Evolutionary conservation across 2,888 invertebrate species (phyloP), one percentile per base, ranked within the genome.

Genomic region (Apantesis nais): DNA sequence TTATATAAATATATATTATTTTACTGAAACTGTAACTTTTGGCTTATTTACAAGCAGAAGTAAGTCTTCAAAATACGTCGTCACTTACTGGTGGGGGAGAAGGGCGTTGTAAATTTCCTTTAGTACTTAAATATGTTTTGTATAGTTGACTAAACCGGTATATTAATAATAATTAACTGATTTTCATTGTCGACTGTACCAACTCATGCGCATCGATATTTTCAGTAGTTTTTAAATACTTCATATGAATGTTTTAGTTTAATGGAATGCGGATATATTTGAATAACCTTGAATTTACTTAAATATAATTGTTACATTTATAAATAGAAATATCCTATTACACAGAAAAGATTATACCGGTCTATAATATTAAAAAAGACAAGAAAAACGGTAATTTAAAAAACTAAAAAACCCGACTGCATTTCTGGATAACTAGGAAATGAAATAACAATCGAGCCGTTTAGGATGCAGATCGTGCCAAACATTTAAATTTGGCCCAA

Each of bases 261-360:
- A 31, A 44, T 31, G 22, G 63, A 63, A 63, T 31, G 63, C 63
- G 63, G 63, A 63, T 63, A 63, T 31, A 22, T 4, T n/a, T 9
- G 22, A 5, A 31, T 44, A 22, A 63, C 63, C 63, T 63, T 63
- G 41, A 41, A 29, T 29, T 44, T 55, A 4, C 25, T 55, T 55
- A 14, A 29, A 55, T 52, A 5, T 52, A 52, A 52, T 55, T 55
- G 14, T 14, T 14, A 29, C 25, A 25, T 55, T 29, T 1, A 29
- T 55, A 25, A 55, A 55, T 29, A 58, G 58, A 25, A 58, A 2
- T 58, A 58, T 58, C 25, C 58, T 58, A 58, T 58, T 16, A 58
- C 16, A 29, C 29, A 29, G 7, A 58, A 16, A 29, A 58, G 12
- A 58, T 29, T 29, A 58, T 58, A 29, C 12, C 2, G 22, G 48